phyloP scores from a whole-genome alignment of 2,888 invertebrate species.

The Leptopilina syphax region DNA sequence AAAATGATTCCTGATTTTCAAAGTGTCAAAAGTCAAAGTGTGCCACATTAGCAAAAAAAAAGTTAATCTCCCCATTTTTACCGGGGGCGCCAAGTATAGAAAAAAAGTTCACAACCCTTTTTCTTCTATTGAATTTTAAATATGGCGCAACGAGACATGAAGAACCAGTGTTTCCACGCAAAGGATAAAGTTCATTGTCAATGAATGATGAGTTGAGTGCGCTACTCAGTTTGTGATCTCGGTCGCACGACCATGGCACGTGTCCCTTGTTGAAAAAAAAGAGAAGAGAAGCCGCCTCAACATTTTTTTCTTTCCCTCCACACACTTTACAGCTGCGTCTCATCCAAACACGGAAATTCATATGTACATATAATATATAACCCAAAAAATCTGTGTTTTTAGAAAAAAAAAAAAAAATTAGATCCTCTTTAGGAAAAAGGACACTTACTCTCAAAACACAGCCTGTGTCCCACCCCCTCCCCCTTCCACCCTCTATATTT shows the following conservation, averaged over 20 bases:
- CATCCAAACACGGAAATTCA: slow-evolving; percentile 68
- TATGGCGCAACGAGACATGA: slow-evolving; percentile 34
- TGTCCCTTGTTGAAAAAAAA: slow-evolving; percentile 4
- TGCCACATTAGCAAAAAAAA: background rate
- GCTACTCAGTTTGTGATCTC: slow-evolving; percentile 22
- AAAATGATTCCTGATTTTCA: background rate
- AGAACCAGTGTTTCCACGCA: slow-evolving; percentile 28
- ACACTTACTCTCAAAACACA: slow-evolving; percentile 12
- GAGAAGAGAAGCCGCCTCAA: slow-evolving; percentile 6
- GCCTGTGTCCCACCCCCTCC: background rate
- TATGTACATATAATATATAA: slow-evolving; percentile 47
- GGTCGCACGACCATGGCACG: slow-evolving; percentile 31
- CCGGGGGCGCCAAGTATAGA: background rate
- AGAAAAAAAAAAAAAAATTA: slow-evolving; percentile 43
- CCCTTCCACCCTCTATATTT: no score
- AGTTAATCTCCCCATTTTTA: background rate
- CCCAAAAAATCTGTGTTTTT: slow-evolving; percentile 51
- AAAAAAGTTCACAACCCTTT: slow-evolving; percentile 34
- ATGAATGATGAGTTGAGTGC: slow-evolving; percentile 12
- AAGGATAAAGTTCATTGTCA: slow-evolving; percentile 32
- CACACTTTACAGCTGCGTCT: slow-evolving; percentile 59
- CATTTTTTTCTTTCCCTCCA: background rate
- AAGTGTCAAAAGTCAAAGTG: background rate
- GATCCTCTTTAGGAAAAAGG: background rate
- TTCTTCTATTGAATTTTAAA: slow-evolving; percentile 4